Percentiles rank a stretch among this genome's conserved stretches.
Conservation (phyloP, 23 tunicate genomes). For the Clavelina lepadiformis region DNA sequence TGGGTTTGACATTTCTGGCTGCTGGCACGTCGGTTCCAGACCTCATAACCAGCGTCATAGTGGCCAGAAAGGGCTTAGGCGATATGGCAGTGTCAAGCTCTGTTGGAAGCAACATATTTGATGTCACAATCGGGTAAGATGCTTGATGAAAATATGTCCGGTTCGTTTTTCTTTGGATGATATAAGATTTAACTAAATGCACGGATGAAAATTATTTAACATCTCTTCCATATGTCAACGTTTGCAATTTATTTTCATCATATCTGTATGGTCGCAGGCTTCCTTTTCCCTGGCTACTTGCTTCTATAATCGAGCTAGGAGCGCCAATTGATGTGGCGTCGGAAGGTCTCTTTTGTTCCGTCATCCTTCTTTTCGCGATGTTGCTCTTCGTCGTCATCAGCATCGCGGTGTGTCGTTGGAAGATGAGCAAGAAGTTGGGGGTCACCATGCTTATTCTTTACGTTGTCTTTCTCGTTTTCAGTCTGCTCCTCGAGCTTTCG, state of each 20-base stretch:
- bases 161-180: background rate
- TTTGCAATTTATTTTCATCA: background rate
- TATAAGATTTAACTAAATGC: too few species aligned
- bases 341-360: slow-evolving; percentile 64
- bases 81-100: slow-evolving; percentile 94
- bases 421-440: slow-evolving; percentile 66
- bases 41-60: slow-evolving; percentile 87
- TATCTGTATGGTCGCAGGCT: slow-evolving; percentile 23
- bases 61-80: slow-evolving; percentile 84
- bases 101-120: slow-evolving; percentile 88
- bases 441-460: slow-evolving; percentile 54
- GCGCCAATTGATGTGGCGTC: slow-evolving; percentile 61
- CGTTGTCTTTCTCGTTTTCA: slow-evolving; percentile 64
- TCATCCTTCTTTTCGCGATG: slow-evolving; percentile 67
- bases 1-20: slow-evolving; percentile 90
- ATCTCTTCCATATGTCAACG: background rate
- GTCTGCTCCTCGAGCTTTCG: slow-evolving; percentile 59
- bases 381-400: slow-evolving; percentile 63
- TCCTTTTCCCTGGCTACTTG: slow-evolving; percentile 79
- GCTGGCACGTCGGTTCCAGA: slow-evolving; percentile 93
- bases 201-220: too few species aligned
- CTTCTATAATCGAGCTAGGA: slow-evolving; percentile 21
- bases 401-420: slow-evolving; percentile 66
- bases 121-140: slow-evolving; percentile 82
- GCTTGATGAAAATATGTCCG: background rate